phyloP scores from a whole-genome alignment of 2,797 vertebrate genomes.

The Passerculus sandwichensis region DNA sequence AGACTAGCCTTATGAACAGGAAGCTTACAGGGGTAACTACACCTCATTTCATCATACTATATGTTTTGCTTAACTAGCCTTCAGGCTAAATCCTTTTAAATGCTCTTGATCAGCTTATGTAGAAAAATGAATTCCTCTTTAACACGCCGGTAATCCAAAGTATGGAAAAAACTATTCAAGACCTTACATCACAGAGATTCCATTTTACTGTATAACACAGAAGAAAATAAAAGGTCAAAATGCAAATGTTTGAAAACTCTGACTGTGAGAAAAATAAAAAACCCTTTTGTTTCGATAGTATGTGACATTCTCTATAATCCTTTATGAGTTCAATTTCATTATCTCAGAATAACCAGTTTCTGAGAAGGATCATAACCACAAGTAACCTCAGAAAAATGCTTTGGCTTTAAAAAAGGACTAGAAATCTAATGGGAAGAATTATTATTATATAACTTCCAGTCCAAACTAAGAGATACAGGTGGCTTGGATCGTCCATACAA shows the following conservation, averaged over 20 bases:
- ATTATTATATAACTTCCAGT: not conserved
- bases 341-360: not conserved
- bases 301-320: not conserved
- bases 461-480: constrained; percentile 14
- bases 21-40: not conserved
- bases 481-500: not conserved
- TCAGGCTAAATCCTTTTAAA: not conserved
- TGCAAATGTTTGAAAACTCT: not conserved
- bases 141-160: not conserved
- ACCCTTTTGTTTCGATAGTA: not conserved
- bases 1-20: not conserved
- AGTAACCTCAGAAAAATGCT: constrained; percentile 31
- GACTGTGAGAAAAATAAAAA: not conserved
- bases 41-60: fast-evolving
- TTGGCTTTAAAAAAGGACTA: not conserved
- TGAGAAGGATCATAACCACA: not conserved
- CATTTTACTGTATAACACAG: not conserved
- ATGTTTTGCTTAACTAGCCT: not conserved
- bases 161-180: not conserved
- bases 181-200: not conserved
- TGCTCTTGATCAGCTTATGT: not conserved
- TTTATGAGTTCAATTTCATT: not conserved
- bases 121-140: not conserved
- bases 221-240: not conserved
- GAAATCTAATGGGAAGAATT: not conserved